phyloP scores from a whole-genome alignment of 2,888 invertebrate genomes.

The Neuroscelio doddi region DNA sequence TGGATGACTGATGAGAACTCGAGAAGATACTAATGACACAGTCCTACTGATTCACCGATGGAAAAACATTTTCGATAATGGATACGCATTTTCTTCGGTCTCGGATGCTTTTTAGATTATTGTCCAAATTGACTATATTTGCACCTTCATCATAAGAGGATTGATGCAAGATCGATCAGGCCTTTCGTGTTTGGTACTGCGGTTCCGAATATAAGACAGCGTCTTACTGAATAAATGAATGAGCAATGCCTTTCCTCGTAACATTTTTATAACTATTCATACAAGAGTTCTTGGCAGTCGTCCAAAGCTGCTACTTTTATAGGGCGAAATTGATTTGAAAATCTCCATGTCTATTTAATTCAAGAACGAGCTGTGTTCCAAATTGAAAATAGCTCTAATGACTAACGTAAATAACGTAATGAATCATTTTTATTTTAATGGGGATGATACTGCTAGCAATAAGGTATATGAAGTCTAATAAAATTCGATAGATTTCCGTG shows the following conservation, averaged over 20 bases:
- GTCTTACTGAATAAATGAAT: slow-evolving; percentile 38
- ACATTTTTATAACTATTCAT: slow-evolving; percentile 41
- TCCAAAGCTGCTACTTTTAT: slow-evolving; percentile 39
- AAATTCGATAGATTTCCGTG: slow-evolving; percentile 1
- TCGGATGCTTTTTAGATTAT: slow-evolving; percentile 12
- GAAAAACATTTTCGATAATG: slow-evolving; percentile 52
- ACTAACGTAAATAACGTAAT: slow-evolving; percentile 33
- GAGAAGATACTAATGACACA: slow-evolving; percentile 57
- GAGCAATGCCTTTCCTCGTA: slow-evolving; percentile 27
- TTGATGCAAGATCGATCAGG: slow-evolving; percentile 1
- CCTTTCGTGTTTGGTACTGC: slow-evolving; percentile 3
- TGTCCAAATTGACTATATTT: background rate
- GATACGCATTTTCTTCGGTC: slow-evolving; percentile 46
- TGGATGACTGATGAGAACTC: slow-evolving; percentile 63
- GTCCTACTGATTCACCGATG: slow-evolving; percentile 42
- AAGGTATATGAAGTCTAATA: background rate
- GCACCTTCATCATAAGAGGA: background rate
- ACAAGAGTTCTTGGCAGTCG: slow-evolving; percentile 22
- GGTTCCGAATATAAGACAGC: slow-evolving; percentile 6
- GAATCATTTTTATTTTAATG: slow-evolving; percentile 12
- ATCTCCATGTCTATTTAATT: slow-evolving; percentile 35
- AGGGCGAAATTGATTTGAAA: slow-evolving; percentile 36
- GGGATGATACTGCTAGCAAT: background rate
- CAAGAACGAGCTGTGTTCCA: slow-evolving; percentile 26
- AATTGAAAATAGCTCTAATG: slow-evolving; percentile 38